Conservation (phyloP, 1,140 invertebrate genomes). For the Aleiodes sp. region DNA sequence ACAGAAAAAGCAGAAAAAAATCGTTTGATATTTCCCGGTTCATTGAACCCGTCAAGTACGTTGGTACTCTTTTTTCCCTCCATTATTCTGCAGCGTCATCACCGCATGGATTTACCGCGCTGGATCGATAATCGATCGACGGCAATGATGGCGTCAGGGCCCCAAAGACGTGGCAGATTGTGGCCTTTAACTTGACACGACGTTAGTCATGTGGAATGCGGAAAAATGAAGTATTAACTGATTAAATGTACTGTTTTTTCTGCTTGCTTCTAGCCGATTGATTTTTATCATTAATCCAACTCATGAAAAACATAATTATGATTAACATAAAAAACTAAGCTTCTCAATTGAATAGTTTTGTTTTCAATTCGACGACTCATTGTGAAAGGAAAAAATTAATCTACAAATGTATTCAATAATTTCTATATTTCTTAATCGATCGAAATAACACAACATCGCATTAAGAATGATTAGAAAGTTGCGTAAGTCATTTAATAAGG, state of each 20-base stretch:
- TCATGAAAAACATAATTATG: too few species aligned
- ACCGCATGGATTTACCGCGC: neutral
- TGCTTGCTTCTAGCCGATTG: too few species aligned
- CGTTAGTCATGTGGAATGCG: neutral
- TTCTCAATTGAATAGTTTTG: too few species aligned
- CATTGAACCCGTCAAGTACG: conserved; percentile 1
- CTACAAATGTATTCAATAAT: too few species aligned
- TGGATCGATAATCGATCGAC: conserved; percentile 9
- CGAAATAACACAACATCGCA: neutral
- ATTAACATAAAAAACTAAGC: too few species aligned
- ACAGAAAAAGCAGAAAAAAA: neutral
- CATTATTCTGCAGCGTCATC: neutral
- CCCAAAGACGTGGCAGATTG: neutral
- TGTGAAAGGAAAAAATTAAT: too few species aligned
- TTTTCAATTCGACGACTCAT: too few species aligned
- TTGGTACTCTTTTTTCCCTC: neutral
- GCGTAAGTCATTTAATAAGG: conserved; percentile 1
- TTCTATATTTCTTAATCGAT: neutral
- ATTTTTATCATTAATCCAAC: too few species aligned
- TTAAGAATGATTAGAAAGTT: neutral
- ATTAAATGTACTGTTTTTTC: too few species aligned
- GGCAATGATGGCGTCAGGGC: neutral
- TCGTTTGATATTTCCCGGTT: neutral
- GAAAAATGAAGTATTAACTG: too few species aligned
- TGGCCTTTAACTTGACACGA: conserved; percentile 1